phyloP scores from a whole-genome alignment of 2,888 invertebrate species.

The Drosophila anceps region DNA sequence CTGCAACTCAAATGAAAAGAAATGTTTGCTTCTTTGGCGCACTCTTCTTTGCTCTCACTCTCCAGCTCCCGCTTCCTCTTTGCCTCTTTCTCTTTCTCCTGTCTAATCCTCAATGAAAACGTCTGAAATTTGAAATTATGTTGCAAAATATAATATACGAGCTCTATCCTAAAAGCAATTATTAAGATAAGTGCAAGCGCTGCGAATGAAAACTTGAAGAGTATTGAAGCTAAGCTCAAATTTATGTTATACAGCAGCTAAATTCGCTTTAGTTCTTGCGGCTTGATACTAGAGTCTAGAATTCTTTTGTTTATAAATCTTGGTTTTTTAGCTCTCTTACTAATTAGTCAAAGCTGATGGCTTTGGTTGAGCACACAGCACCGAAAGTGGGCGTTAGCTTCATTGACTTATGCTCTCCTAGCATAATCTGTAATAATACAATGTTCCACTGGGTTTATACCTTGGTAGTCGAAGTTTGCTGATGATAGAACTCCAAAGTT shows the following conservation, averaged over 20 bases:
- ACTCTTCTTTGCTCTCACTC: not conserved
- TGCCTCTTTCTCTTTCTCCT: conserved; percentile 16
- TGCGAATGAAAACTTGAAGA: not conserved
- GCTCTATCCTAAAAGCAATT: not conserved
- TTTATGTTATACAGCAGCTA: too few species aligned
- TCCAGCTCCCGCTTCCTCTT: not conserved
- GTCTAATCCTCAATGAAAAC: conserved; percentile 35
- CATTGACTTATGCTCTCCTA: too few species aligned
- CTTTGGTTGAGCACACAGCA: not conserved
- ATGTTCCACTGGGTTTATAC: not conserved
- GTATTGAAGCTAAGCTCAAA: too few species aligned
- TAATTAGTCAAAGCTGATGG: not conserved
- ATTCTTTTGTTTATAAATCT: not conserved
- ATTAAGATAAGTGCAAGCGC: not conserved
- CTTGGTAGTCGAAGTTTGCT: not conserved
- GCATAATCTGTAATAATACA: not conserved
- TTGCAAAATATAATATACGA: conserved; percentile 6
- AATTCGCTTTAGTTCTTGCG: too few species aligned
- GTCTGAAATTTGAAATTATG: not conserved
- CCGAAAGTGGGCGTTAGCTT: not conserved
- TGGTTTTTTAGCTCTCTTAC: not conserved
- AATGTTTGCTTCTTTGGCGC: conserved; percentile 31
- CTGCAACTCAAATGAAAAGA: conserved; percentile 52
- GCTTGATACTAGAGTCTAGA: not conserved
- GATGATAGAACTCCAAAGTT: not conserved